Base-by-base conservation (phyloP, 2,113 vertebrate genomes). In the Hirundichthys speculiger region DNA sequence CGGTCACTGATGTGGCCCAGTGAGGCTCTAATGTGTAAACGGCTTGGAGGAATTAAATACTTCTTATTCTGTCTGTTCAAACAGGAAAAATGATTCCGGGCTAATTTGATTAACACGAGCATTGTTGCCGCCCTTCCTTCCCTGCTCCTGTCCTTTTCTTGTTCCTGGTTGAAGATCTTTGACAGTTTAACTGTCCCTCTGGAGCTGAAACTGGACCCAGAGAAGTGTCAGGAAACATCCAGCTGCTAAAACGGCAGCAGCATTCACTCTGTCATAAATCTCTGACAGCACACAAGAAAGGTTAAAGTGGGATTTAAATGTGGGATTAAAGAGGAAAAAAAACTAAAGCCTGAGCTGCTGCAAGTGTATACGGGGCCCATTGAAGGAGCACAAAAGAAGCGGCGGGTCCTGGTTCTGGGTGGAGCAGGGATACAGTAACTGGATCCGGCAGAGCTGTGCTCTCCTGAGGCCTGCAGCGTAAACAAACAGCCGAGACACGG, bases 241-340 rank as follows among this genome's bases (percentile, higher is more conserved):
- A 73, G 92, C 88, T 94, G 91, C 92, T 79, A 78, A 90, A 91
- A 92, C n/a, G 91, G 88, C 88, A 83, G 90, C 88, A 84, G 90
- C 87, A 89, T 94, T 93, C 91, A 92, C 88, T 91, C 92, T 73
- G 89, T 93, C 92, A 92, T 95, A 94, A 95, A 95, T 95, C 93
- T 95, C 80, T 92, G 92, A 93, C 69, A 88, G 90, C 89, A 91
- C 90, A 90, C 90, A 92, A 89, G 51, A 90, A 92, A 89, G 90
- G 91, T 94, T 94, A 94, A 94, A 88, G 70, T 45, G 58, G 50
- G 43, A 69, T 74, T 71, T 74, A 86, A 76, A 83, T 84, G 55
- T 25, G 7, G 66, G 81, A 86, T 90, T 88, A 74, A 75, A 82
- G 82, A 70, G 25, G 27, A 12, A 11, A 14, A 8, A 52, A 49